Evolutionary conservation across 2,888 invertebrate genomes (phyloP).

Genomic region (Entomobrya proxima): DNA sequence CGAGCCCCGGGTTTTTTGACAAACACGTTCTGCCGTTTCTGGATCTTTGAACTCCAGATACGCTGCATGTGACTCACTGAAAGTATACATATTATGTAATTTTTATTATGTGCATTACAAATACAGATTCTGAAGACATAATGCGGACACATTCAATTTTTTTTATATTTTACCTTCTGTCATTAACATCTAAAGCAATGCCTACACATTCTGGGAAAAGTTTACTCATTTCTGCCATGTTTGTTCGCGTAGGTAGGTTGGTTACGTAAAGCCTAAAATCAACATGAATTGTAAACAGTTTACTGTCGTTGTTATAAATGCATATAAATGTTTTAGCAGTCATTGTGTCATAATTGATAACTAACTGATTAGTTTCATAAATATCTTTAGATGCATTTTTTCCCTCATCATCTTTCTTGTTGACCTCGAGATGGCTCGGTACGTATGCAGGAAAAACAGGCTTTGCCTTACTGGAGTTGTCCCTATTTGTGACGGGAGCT

Average conservation of each 20-base stretch:
- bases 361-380: conserved; percentile 38
- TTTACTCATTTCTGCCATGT: conserved; percentile 49
- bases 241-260: conserved; percentile 46
- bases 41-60: conserved; percentile 24
- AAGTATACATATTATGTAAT: background rate
- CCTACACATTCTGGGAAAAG: conserved; percentile 52
- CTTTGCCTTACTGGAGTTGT: background rate
- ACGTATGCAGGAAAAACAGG: conserved; percentile 35
- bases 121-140: too few relatives aligned
- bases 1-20: background rate
- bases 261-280: conserved; percentile 36
- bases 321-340: background rate
- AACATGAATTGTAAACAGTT: background rate
- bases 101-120: background rate
- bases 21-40: background rate
- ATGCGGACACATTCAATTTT: background rate
- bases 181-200: conserved; percentile 34
- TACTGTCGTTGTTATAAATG: background rate
- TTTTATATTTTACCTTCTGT: background rate
- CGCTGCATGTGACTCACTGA: conserved; percentile 39
- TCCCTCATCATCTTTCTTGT: background rate
- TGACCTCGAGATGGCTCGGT: conserved; percentile 5
- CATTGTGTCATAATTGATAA: background rate
- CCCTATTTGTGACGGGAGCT: background rate
- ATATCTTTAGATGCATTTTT: background rate